Evolutionary conservation across 2,797 vertebrate species (phyloP).

Genomic region (Acrossocheilus wenchowensis): DNA sequence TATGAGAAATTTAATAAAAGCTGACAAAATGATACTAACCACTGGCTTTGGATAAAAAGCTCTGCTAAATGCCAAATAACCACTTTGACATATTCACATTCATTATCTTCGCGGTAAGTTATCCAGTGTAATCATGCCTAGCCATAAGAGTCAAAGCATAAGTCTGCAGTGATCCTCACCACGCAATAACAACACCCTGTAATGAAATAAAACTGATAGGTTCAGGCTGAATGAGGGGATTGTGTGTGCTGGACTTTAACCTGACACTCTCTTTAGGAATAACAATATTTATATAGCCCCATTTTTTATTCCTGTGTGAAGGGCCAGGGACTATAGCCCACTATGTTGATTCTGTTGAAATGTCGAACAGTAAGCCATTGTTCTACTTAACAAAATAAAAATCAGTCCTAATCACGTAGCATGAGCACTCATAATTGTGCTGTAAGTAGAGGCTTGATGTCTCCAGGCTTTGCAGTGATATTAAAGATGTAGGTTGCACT

Average conservation of each 20-base stretch:
- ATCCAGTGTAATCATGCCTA: conserved; percentile 59
- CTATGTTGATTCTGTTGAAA: conserved; percentile 51
- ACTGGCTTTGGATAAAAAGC: conserved; percentile 37
- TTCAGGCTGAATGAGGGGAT: conserved; percentile 69
- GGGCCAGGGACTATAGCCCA: conserved; percentile 53
- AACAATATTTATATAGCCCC: conserved; percentile 72
- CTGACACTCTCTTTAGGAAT: conserved; percentile 69
- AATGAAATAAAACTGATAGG: conserved; percentile 71
- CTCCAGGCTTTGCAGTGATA: conserved; percentile 50
- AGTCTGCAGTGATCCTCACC: conserved; percentile 69
- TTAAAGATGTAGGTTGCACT: conserved; percentile 47
- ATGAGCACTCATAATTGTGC: conserved; percentile 55
- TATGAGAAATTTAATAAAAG: conserved; percentile 45
- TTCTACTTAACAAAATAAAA: conserved; percentile 44
- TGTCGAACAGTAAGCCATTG: conserved; percentile 58
- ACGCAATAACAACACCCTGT: conserved; percentile 72
- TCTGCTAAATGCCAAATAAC: conserved; percentile 42
- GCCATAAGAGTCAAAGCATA: conserved; percentile 40
- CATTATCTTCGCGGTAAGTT: conserved; percentile 64
- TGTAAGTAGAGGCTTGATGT: conserved; percentile 47
- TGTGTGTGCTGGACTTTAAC: conserved; percentile 67
- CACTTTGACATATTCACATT: conserved; percentile 68
- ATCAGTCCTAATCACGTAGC: conserved; percentile 51
- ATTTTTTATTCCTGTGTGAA: conserved; percentile 63
- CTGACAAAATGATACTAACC: conserved; percentile 41